Conservation (phyloP, 2,113 vertebrate genomes). For the Atrichornis clamosus region DNA sequence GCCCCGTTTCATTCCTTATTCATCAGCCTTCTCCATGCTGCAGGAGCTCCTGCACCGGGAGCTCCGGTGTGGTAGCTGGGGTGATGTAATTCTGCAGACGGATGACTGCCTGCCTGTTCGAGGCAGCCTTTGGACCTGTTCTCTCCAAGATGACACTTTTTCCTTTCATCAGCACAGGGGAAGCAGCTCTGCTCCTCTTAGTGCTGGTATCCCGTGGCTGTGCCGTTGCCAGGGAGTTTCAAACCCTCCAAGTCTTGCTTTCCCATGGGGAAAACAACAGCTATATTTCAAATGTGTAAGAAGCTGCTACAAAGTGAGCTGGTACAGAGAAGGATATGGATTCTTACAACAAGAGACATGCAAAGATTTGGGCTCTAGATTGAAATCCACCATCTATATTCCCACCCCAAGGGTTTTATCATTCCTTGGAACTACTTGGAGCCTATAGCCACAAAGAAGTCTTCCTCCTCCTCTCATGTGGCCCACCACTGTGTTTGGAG, state of each 20-base stretch:
- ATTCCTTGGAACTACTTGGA: not conserved
- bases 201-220: not conserved
- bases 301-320: not conserved
- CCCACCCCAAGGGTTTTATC: not conserved
- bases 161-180: accelerated
- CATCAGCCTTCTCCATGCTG: not conserved
- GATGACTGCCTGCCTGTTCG: not conserved
- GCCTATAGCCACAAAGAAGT: not conserved
- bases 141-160: not conserved
- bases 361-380: accelerated
- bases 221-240: not conserved
- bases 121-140: not conserved
- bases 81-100: not conserved
- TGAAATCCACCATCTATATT: not conserved
- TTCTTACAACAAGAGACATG: not conserved
- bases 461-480: not conserved
- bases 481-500: not conserved
- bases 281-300: not conserved
- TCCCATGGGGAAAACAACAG: accelerated
- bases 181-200: not conserved
- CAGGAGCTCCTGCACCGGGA: not conserved
- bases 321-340: not conserved
- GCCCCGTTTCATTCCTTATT: not conserved
- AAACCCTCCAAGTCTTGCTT: not conserved
- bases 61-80: not conserved